Base-by-base conservation (phyloP, 2,797 vertebrate genomes). In the Poecile montanus region DNA sequence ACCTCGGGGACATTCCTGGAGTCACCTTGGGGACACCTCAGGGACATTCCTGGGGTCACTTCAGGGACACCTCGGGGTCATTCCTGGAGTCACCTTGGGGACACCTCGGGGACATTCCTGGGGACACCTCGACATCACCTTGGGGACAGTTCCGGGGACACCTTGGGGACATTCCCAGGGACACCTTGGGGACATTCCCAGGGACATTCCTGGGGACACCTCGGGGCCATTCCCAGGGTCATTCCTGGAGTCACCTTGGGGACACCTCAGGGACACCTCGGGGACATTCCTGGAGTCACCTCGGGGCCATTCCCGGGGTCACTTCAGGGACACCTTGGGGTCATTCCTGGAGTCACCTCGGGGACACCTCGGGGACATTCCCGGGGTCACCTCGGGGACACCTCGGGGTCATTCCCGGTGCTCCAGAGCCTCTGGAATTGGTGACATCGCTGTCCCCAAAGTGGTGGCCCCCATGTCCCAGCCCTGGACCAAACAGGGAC, bases 401-500 rank as follows among this genome's bases (percentile, higher is more conserved):
- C 3, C 40, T 15, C 10, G 30, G 29, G 30, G 60, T 7, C 34
- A 27, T 4, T 29, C 72, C 56, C 22, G 7, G 14, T 14, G 36
- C 36, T 38, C 56, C 71, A 4, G 44, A 18, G 11, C 44, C 44
- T 32, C 57, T 12, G 45, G 21, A 6, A 5, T 27, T 10, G 38
- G 42, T 10, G 34, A 29, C 70, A 11, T 8, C 19, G 21, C 15
- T 74, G 53, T 51, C 74, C 58, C 83, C 30, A 17, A 22, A 6
- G 5, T 26, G 56, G 26, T 74, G 40, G 2, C 48, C 22, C 18
- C 9, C 23, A 7, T 8, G 26, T 71, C 50, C 40, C 53, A 30
- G 2, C 57, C 72, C 80, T 82, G 82, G 94, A 77, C 67, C 86
- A 89, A 88, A 63, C 10, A 22, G 68, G 82, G 95, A 92, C 94